Evolutionary conservation across 2,113 vertebrate genomes (phyloP).

Genomic region (Chlorodrepanis virens): DNA sequence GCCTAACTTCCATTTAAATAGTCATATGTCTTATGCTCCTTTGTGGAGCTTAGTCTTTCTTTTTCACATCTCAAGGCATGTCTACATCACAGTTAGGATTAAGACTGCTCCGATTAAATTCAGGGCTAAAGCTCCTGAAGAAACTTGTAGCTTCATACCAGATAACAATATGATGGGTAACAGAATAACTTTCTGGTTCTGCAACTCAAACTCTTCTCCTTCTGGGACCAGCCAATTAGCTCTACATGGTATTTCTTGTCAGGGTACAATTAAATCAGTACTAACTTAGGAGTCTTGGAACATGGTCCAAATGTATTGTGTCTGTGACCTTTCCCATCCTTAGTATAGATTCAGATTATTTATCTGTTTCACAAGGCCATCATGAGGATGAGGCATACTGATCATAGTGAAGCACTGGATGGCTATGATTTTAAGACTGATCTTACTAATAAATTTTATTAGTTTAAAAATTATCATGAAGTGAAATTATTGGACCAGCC

Average conservation of each 20-base stretch:
- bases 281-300: not conserved
- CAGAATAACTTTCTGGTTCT: not conserved
- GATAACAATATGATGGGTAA: not conserved
- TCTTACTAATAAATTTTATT: not conserved
- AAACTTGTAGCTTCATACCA: not conserved
- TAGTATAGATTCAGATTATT: not conserved
- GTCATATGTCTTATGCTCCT: not conserved
- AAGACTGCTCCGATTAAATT: not conserved
- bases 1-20: not conserved
- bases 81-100: not conserved
- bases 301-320: accelerated
- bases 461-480: not conserved
- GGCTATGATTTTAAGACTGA: not conserved
- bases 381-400: not conserved
- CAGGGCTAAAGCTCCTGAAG: not conserved
- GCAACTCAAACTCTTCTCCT: not conserved
- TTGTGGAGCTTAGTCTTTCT: not conserved
- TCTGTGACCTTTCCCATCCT: not conserved
- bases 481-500: not conserved
- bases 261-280: not conserved
- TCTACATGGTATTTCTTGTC: not conserved
- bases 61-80: not conserved
- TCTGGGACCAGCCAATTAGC: not conserved
- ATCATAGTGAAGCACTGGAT: not conserved
- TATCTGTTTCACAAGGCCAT: not conserved